Evolutionary conservation across 2,888 invertebrate species (phyloP).

Genomic region (Muschampia plurimacula): DNA sequence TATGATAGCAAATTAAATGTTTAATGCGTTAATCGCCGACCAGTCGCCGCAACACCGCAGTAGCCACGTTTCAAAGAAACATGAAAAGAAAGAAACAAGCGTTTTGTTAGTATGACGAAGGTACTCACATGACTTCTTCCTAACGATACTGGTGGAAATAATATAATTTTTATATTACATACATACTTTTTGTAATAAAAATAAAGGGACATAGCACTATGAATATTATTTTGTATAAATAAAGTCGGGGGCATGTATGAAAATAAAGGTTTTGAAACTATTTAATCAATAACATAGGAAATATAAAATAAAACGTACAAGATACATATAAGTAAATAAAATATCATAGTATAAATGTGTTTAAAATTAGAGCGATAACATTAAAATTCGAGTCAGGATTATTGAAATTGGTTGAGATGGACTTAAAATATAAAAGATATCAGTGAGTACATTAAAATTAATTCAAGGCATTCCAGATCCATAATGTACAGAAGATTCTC

Average conservation of each 20-base stretch:
- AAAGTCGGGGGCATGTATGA: too few species aligned
- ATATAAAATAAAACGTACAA: too few species aligned
- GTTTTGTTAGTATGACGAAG: conserved; percentile 77
- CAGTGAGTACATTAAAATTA: conserved; percentile 41
- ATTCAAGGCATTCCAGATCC: conserved; percentile 16
- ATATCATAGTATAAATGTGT: not conserved
- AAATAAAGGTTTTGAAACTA: too few species aligned
- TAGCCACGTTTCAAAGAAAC: conserved; percentile 84
- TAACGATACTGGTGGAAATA: conserved; percentile 37
- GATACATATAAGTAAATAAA: too few species aligned
- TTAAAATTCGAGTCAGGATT: too few species aligned
- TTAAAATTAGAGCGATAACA: too few species aligned
- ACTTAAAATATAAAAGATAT: conserved; percentile 17
- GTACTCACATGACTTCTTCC: conserved; percentile 62
- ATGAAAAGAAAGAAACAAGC: conserved; percentile 85
- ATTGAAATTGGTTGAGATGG: not conserved
- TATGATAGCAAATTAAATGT: conserved; percentile 65
- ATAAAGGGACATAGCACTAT: not conserved
- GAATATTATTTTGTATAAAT: too few species aligned
- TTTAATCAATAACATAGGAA: too few species aligned
- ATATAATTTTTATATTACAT: not conserved
- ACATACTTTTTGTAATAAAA: not conserved
- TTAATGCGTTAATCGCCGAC: conserved; percentile 64
- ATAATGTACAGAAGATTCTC: conserved; percentile 56
- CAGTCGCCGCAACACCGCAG: conserved; percentile 70